Evolutionary conservation across 2,113 vertebrate genomes (phyloP).

Genomic region (Colistium nudipinnis): DNA sequence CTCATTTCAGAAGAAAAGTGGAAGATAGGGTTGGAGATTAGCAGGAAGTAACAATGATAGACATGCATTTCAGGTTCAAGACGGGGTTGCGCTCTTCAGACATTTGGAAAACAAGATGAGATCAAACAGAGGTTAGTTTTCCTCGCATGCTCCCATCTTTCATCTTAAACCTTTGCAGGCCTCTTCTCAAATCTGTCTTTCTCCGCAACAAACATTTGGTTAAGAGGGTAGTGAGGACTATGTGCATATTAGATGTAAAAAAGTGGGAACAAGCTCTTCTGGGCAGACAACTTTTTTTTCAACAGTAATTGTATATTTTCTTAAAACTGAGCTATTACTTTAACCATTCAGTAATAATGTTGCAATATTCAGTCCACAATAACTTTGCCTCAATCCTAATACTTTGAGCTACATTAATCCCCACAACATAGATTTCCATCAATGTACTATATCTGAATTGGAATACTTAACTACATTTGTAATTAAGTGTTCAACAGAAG

Average conservation of each 20-base stretch:
- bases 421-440: constrained; percentile 24
- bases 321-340: not conserved
- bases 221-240: not conserved
- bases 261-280: too few relatives aligned
- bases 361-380: constrained; percentile 9
- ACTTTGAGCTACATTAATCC: constrained; percentile 14
- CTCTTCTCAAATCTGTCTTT: constrained; percentile 4
- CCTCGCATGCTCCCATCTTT: not conserved
- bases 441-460: not conserved
- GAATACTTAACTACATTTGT: not conserved
- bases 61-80: too few relatives aligned
- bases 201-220: not conserved
- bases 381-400: constrained; percentile 1
- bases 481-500: not conserved
- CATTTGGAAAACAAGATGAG: too few relatives aligned
- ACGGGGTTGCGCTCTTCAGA: too few relatives aligned
- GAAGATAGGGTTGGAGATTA: not conserved
- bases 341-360: not conserved
- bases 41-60: not conserved
- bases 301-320: too few relatives aligned
- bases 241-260: too few relatives aligned
- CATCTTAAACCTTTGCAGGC: constrained; percentile 1
- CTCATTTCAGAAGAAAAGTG: not conserved
- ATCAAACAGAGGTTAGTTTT: not conserved
- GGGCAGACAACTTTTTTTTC: too few relatives aligned